Base-by-base conservation (phyloP, 2,113 vertebrate genomes). In the Dinomys branickii region DNA sequence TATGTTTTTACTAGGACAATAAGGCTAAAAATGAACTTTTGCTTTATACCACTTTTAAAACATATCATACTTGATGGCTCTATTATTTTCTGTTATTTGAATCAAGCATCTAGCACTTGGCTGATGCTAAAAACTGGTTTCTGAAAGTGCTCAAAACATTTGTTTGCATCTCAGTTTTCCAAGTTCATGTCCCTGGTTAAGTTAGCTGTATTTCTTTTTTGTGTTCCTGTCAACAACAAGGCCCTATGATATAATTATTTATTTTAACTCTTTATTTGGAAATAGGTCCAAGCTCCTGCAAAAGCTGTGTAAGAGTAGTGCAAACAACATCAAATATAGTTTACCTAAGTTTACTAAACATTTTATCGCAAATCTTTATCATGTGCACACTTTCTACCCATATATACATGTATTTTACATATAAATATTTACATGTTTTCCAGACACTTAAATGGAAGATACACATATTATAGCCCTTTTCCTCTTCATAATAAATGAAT, bases 251-350 rank as follows among this genome's bases (percentile, higher is more conserved):
- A 71, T 11, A 54, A 38, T 69, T 73, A 28, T 30, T 63, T 47
- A 69, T 75, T 73, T 47, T 38, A 96, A 89, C 4, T 93, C 80
- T 63, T 88, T 63, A 86, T 87, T 52, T 91, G 38, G 47, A 91
- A 94, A 91, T 75, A 86, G 75, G 12, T 50, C 63, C 47, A 90
- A 87, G 56, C 14, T 82, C 14, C 61, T 19, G 5, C 63, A 94
- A 93, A 93, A 90, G 24, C 14, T 93, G 35, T 26, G 78, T 35
- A 85, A 85, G 8, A 77, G 13, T 65, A 84, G 7, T 41, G 26
- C 22, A 93, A 88, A 67, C 24, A 80, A 71, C 33, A 90, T 78
- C n/a, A 82, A 86, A 90, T n/a, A 65, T 16, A 16, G 5, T 71
- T 90, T 80, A 80, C 20, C 24, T 1, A 86, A 24, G 16, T 73